These are phyloP conservation scores for Hyperopisus bebe DNA, from an alignment of 2,113 vertebrate species.

Conservation along the genomic window DNA sequence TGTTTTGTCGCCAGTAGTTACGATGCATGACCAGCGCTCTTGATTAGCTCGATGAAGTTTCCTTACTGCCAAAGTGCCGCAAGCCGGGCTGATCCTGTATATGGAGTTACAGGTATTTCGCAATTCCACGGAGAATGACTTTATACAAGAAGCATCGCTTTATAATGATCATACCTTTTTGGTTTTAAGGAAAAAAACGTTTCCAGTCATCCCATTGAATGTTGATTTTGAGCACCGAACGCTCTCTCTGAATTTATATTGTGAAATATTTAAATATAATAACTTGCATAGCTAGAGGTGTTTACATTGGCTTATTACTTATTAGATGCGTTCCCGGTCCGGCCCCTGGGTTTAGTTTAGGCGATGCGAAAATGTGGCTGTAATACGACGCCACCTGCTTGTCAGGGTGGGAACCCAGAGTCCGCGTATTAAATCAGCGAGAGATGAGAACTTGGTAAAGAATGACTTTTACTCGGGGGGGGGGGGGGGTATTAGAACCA, in stretches of 20 bases:
- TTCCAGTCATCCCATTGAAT: background rate
- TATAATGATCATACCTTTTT: background rate
- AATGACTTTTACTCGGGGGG: background rate
- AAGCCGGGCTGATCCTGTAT: background rate
- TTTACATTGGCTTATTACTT: background rate
- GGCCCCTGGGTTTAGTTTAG: background rate
- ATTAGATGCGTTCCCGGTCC: slow-evolving; percentile 1
- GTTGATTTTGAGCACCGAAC: background rate
- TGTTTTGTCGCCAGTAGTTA: background rate
- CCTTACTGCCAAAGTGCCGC: background rate
- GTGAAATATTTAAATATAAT: background rate
- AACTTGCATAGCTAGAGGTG: background rate
- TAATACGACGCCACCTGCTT: slow-evolving; percentile 13
- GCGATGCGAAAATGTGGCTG: background rate
- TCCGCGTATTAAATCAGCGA: background rate
- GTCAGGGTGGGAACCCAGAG: slow-evolving; percentile 6
- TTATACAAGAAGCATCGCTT: background rate
- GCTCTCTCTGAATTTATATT: background rate
- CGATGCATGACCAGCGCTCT: background rate
- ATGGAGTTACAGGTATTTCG: slow-evolving; percentile 16
- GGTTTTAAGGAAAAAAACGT: background rate
- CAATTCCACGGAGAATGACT: background rate
- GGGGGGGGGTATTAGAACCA: background rate
- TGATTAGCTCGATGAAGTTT: background rate
- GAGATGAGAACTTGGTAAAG: background rate